A percentile compares a stretch with the other conserved stretches of the same genome.
These are phyloP conservation scores for Parasteatoda lunata DNA, from an alignment of 2,888 invertebrate species.

Conservation along the genomic window DNA sequence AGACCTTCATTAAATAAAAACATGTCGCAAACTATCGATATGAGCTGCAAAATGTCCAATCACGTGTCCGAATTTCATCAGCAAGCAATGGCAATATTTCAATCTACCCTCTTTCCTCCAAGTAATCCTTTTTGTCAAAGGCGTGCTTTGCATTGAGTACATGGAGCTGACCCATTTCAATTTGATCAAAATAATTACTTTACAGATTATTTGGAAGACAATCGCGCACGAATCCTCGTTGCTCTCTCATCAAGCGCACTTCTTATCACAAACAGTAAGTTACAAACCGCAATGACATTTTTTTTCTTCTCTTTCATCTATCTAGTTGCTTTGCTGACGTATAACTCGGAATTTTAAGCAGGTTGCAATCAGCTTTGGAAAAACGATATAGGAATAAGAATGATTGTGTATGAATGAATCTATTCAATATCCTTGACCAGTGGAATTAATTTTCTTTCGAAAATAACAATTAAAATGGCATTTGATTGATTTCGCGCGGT, in stretches of 20 bases:
- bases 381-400: not conserved
- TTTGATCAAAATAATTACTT: conserved; percentile 50
- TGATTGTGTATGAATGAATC: not conserved
- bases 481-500: not conserved
- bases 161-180: conserved; percentile 38
- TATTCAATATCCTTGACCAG: conserved; percentile 2
- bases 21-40: not conserved
- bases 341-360: conserved; percentile 29
- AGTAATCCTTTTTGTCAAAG: not conserved
- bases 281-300: conserved; percentile 25
- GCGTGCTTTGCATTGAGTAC: conserved; percentile 28
- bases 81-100: conserved; percentile 13
- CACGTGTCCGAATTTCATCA: conserved; percentile 20
- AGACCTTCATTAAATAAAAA: not conserved
- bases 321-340: not conserved
- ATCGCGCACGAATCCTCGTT: conserved; percentile 20
- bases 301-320: conserved; percentile 21
- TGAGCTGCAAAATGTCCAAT: not conserved
- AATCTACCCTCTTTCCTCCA: not conserved
- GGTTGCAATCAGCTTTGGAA: not conserved
- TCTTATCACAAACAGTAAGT: conserved; percentile 35
- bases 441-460: not conserved
- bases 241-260: conserved; percentile 7
- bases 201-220: conserved; percentile 21
- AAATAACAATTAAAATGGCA: not conserved